Evolutionary conservation across 2,888 invertebrate species (phyloP), one percentile per base, ranked within the genome.

Genomic region (Macaria liturata): DNA sequence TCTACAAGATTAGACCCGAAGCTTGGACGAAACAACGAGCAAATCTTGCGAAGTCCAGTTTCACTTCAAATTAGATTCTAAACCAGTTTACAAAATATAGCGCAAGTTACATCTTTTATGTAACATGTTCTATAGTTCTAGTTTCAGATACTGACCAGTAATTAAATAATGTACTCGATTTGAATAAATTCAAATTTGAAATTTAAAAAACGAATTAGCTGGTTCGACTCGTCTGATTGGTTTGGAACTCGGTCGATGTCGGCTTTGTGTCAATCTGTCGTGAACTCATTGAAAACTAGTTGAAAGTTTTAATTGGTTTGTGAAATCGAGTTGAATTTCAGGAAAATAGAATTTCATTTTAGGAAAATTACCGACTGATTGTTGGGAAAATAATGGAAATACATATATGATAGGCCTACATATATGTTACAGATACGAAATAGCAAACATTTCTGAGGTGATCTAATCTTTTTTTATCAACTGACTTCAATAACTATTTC

Each of bases 91-190:
- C 44, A n/a, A 49, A 54, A 42, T 48, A 43, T 31, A 32, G n/a
- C 43, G 32, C 32, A 43, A 7, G 37, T 58, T 46, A 57, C 48
- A 47, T 46, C 6, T 8, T 9, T 54, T 58, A 58, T n/a, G 9
- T 47, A 59, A 59, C 46, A 43, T 47, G 54, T 58, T 42, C n/a
- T 54, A 50, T 42, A 50, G 43, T 54, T 54, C 43, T 54, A 49
- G 32, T 37, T 49, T 32, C 32, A 9, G 45, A 52, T 43, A 43
- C n/a, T 49, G 49, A 50, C 54, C 43, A 9, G 54, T 59, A 54
- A 59, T 46, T 30, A 46, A 45, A 7, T 37, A 20, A 20, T 7
- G 34, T 37, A 37, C 5, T 37, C 34, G 7, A 37, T 7, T 37
- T 7, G 34, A 37, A 6, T 37, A 37, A 6, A 37, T 37, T 37